Evolutionary conservation across 2,888 invertebrate genomes (phyloP).

Genomic region (Tachina lurida): DNA sequence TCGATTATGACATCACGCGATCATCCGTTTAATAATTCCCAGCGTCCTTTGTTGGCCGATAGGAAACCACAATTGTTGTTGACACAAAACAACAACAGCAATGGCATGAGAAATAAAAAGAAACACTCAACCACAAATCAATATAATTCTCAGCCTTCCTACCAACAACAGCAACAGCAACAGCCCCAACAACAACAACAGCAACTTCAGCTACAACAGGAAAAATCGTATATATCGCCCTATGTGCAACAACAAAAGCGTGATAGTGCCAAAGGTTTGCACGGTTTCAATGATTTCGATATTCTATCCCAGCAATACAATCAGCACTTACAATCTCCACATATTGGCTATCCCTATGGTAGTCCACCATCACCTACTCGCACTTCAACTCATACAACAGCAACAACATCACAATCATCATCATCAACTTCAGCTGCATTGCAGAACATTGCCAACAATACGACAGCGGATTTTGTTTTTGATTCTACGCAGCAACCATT

Average conservation of each 20-base stretch:
- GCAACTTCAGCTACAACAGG: conserved; percentile 64
- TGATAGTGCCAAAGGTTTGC: conserved; percentile 80
- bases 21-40: conserved; percentile 82
- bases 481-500: conserved; percentile 58
- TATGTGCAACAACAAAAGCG: conserved; percentile 80
- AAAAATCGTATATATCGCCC: conserved; percentile 76
- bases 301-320: conserved; percentile 81
- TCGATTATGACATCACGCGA: conserved; percentile 80
- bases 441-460: conserved; percentile 60
- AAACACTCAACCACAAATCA: conserved; percentile 64
- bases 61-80: conserved; percentile 77
- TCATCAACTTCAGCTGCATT: conserved; percentile 37
- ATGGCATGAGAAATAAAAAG: conserved; percentile 60
- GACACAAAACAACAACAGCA: conserved; percentile 72
- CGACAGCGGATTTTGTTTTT: conserved; percentile 60
- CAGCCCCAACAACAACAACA: conserved; percentile 49
- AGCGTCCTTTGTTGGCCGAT: conserved; percentile 80
- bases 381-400: conserved; percentile 72
- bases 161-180: conserved; percentile 70
- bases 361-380: conserved; percentile 82
- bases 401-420: conserved; percentile 67
- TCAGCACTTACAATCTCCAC: conserved; percentile 80
- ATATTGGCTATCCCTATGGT: conserved; percentile 82
- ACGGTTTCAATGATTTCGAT: conserved; percentile 82
- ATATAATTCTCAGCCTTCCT: conserved; percentile 60